Conservation (phyloP, 2,888 invertebrate genomes). For the Pyrocoelia pectoralis region DNA sequence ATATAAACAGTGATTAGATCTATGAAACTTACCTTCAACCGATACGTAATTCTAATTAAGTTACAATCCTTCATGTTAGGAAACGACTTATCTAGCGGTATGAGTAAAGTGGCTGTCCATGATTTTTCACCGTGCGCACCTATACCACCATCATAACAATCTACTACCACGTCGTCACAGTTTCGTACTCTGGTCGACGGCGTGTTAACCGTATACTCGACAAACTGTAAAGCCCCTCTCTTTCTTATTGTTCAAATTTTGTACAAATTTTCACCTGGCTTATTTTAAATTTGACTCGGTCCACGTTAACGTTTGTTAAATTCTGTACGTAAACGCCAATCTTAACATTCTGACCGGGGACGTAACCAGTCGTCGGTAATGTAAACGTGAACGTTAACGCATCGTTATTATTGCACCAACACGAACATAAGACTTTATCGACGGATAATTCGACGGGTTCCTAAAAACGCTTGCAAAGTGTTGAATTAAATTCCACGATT, state of each 20-base stretch:
- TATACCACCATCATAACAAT: conserved; percentile 46
- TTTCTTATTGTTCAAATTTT: not conserved
- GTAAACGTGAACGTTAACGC: conserved; percentile 20
- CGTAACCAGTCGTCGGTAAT: conserved; percentile 66
- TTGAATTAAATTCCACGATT: too few species aligned
- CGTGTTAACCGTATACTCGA: not conserved
- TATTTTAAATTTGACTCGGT: conserved; percentile 21
- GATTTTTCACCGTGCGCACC: conserved; percentile 53
- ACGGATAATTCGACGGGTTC: conserved; percentile 12
- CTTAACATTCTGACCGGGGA: conserved; percentile 78
- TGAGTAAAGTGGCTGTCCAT: conserved; percentile 44
- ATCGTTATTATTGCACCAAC: conserved; percentile 22
- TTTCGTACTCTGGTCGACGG: not conserved
- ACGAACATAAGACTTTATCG: conserved; percentile 24
- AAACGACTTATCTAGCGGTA: conserved; percentile 42
- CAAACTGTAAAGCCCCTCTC: conserved; percentile 6
- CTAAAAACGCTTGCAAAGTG: too few species aligned
- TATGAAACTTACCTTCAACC: conserved; percentile 12
- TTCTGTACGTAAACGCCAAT: conserved; percentile 77
- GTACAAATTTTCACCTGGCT: conserved; percentile 7
- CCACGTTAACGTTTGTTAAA: conserved; percentile 60
- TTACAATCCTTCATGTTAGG: conserved; percentile 43
- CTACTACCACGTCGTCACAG: conserved; percentile 3
- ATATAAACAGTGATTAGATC: too few species aligned
- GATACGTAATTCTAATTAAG: conserved; percentile 16